These are phyloP conservation scores for Hystrix brachyura DNA, from an alignment of 2,113 vertebrate species.

Conservation along the genomic window DNA sequence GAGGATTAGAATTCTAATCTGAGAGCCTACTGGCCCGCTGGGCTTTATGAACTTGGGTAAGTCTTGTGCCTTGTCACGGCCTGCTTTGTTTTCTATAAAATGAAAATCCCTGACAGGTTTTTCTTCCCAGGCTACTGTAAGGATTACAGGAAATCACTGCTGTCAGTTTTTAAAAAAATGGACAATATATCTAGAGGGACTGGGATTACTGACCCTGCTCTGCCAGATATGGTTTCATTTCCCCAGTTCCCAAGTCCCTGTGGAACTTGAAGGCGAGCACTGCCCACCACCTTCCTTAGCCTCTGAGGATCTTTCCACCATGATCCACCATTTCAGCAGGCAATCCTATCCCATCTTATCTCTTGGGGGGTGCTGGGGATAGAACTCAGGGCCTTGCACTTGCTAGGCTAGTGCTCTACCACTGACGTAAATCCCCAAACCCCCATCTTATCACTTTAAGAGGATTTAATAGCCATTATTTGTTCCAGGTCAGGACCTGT, in stretches of 20 bases:
- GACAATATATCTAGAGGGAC: not conserved
- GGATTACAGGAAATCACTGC: not conserved
- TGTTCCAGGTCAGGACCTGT: not conserved
- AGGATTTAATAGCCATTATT: not conserved
- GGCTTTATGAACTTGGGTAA: slow-evolving; percentile 2
- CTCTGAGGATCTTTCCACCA: not conserved
- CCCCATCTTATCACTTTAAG: not conserved
- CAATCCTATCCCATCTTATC: not conserved
- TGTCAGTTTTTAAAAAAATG: slow-evolving; percentile 18
- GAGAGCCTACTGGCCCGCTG: not conserved
- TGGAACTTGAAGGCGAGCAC: not conserved
- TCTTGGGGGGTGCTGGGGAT: not conserved
- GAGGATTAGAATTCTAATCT: not conserved
- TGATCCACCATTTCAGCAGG: not conserved
- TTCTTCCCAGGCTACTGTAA: not conserved
- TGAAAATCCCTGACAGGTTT: not conserved
- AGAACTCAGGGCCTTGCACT: no score
- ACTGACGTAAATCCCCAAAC: no score
- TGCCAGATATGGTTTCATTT: not conserved
- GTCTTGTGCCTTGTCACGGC: not conserved
- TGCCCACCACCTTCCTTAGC: not conserved
- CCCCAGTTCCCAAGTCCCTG: not conserved
- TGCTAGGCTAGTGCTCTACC: no score
- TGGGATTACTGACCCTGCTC: not conserved
- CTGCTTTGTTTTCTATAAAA: slow-evolving; percentile 43